Evolutionary conservation across 2,888 invertebrate genomes (phyloP).

Genomic region (Entomobrya multifasciata): DNA sequence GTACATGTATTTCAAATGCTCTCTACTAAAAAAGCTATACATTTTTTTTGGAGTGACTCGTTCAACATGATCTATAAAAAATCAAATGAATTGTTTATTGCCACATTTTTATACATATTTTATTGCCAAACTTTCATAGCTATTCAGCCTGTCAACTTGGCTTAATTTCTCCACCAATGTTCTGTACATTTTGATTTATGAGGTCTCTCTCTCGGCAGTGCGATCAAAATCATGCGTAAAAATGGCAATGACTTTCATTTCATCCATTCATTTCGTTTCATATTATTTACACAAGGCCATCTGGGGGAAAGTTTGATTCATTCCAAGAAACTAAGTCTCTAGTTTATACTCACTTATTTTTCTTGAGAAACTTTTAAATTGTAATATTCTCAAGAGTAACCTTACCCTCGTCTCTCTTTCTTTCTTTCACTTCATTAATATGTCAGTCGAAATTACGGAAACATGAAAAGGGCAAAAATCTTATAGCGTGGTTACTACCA

Average conservation of each 20-base stretch:
- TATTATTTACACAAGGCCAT: background rate
- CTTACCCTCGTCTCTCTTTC: no score
- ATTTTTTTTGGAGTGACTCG: no score
- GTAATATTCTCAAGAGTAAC: no score
- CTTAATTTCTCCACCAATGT: background rate
- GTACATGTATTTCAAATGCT: no score
- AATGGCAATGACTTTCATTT: background rate
- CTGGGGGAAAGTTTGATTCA: background rate
- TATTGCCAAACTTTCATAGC: background rate
- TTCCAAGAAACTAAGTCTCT: no score
- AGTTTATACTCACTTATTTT: no score
- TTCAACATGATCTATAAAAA: constrained; percentile 17
- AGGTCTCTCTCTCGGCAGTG: no score
- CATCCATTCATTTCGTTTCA: background rate
- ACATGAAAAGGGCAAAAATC: constrained; percentile 20
- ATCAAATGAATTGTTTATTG: background rate
- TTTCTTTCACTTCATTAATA: no score
- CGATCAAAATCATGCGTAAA: background rate
- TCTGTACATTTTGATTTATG: background rate
- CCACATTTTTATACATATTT: background rate
- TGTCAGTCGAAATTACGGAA: no score
- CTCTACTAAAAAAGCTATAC: no score
- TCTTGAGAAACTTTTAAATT: no score
- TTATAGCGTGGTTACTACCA: background rate
- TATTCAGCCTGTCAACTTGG: background rate